Evolutionary conservation across 2,797 vertebrate genomes (phyloP).

Genomic region (Acanthiza pusilla): DNA sequence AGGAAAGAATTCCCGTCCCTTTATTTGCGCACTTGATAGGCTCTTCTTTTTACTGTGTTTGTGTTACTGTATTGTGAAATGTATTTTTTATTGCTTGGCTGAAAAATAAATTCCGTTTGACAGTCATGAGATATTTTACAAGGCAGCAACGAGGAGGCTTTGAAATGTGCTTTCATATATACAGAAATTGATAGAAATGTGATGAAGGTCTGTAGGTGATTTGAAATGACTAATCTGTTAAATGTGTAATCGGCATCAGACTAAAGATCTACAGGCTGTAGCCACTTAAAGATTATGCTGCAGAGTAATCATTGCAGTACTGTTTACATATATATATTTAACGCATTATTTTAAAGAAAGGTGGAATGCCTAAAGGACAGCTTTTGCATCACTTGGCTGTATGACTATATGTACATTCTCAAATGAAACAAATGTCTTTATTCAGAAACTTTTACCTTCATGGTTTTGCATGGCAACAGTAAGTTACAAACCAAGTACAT

Average conservation of each 20-base stretch:
- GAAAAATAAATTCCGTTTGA: conserved; percentile 26
- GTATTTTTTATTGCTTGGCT: conserved; percentile 1
- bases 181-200: conserved; percentile 29
- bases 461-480: conserved; percentile 59
- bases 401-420: conserved; percentile 39
- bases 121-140: not conserved
- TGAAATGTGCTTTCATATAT: conserved; percentile 8
- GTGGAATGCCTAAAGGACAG: conserved; percentile 35
- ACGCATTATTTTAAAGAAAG: conserved; percentile 63
- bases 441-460: conserved; percentile 56
- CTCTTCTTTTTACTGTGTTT: conserved; percentile 16
- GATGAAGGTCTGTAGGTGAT: conserved; percentile 2
- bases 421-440: conserved; percentile 49
- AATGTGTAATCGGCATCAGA: not conserved
- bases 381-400: conserved; percentile 27
- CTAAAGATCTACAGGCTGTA: not conserved
- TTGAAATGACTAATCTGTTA: not conserved
- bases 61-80: not conserved
- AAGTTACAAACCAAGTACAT: conserved; percentile 61
- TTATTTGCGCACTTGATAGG: conserved; percentile 4
- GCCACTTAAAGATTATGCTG: conserved; percentile 2
- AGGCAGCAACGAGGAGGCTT: conserved; percentile 2
- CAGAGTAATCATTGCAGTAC: conserved; percentile 19
- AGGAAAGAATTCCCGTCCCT: conserved; percentile 7
- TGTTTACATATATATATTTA: not conserved